Evolutionary conservation across 2,888 invertebrate species (phyloP).

Genomic region (Venusia cambrica): DNA sequence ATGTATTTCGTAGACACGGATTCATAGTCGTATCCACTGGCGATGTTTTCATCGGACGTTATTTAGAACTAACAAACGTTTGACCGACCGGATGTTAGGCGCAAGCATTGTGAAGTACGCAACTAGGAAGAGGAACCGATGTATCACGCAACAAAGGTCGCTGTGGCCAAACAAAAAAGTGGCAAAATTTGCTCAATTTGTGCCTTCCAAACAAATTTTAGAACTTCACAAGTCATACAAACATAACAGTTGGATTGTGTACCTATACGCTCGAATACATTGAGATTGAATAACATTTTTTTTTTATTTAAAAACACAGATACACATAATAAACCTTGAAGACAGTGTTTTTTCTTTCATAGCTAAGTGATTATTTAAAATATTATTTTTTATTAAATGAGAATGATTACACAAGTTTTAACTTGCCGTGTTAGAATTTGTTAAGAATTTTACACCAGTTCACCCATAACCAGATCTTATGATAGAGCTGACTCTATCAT

Average conservation of each 20-base stretch:
- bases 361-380: slow-evolving; percentile 15
- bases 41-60: slow-evolving; percentile 23
- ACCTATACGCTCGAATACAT: too few species aligned
- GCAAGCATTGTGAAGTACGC: slow-evolving; percentile 47
- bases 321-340: slow-evolving; percentile 12
- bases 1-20: too few species aligned
- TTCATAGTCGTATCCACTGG: slow-evolving; percentile 11
- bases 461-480: too few species aligned
- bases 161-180: slow-evolving; percentile 48
- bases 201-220: slow-evolving; percentile 28
- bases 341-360: slow-evolving; percentile 18
- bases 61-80: slow-evolving; percentile 34
- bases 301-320: slow-evolving; percentile 11
- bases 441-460: too few species aligned
- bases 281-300: not conserved
- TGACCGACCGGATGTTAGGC: slow-evolving; percentile 53
- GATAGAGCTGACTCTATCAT: too few species aligned
- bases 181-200: slow-evolving; percentile 45
- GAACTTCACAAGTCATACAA: slow-evolving; percentile 13
- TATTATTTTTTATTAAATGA: slow-evolving; percentile 5
- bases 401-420: too few species aligned
- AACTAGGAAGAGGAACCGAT: slow-evolving; percentile 70
- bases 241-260: slow-evolving; percentile 6
- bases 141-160: slow-evolving; percentile 64
- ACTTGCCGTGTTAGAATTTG: too few species aligned